Base-by-base conservation (phyloP, 2,888 invertebrate species). In the Drosophila borborema region DNA sequence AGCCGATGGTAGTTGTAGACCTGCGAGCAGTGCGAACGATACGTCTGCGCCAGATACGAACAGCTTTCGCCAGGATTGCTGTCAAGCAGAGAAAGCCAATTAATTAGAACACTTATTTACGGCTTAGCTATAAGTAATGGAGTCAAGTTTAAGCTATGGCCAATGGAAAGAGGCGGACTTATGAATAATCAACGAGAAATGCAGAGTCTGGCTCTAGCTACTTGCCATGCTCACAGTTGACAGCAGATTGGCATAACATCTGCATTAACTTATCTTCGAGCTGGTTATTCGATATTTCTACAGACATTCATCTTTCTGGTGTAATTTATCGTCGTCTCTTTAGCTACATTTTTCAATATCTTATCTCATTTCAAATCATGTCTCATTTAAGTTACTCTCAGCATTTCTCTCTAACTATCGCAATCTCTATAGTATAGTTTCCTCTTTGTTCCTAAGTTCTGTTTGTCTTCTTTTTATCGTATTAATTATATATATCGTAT, bases 1-100 rank as follows among this genome's bases (percentile, higher is more conserved):
- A 97, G 94, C 7, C 97, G 94, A 86, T 97, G 97, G 85, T 97
- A 97, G 89, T 97, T 97, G 91, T 96, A 97, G 0, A 97, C 96
- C 94, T 97, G 97, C 2, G 95, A 94, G 90, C 97, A 97, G 81
- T 96, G 95, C 0, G 97, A 97, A 77, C 96, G 95, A 90, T 96
- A 96, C 77, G 96, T 96, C 66, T 96, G 96, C 0, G 96, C 96
- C 59, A 97, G 94, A 89, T 96, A 97, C 0, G 96, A 96, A 90
- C 97, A 97, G 9, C 95, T 94, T 69, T 96, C 95, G 77, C 96
- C 95, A 0, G 97, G 95, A 91, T 95, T 95, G 77, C 97, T 97
- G 49, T 93, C 93, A 74, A 73, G 63, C 62, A 28, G n/a, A 80
- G n/a, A 64, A 49, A 34, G 38, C 12, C 16, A 18, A 7, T 20